A percentile compares a stretch with the other conserved stretches of the same genome.
phyloP scores from a whole-genome alignment of 2,113 vertebrate genomes.

The Malurus cyaneus region DNA sequence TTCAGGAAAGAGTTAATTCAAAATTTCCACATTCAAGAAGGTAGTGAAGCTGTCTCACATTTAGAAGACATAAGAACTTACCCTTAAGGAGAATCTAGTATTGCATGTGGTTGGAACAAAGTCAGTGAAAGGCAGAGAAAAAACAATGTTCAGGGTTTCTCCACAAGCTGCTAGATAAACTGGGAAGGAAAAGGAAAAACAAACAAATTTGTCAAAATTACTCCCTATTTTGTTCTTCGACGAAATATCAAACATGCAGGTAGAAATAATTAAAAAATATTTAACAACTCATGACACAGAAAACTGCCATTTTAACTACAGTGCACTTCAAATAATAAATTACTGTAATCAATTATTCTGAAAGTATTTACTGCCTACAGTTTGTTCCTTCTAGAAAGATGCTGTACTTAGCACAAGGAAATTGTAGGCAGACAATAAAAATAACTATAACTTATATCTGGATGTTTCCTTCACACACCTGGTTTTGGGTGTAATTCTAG shows the following conservation, averaged over 20 bases:
- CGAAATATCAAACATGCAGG: neutral
- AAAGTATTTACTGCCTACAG: neutral
- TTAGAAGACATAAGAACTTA: slow-evolving; percentile 55
- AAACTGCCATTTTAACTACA: neutral
- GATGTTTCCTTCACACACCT: neutral
- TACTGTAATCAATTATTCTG: neutral
- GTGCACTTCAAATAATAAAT: neutral
- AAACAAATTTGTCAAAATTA: neutral
- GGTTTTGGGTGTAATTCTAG: neutral
- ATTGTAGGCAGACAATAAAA: neutral
- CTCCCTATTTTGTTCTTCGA: neutral
- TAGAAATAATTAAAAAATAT: neutral
- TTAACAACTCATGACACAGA: neutral
- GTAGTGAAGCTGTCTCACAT: neutral
- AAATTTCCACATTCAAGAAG: neutral
- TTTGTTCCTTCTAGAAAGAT: neutral
- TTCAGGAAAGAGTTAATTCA: neutral
- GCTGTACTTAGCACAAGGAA: neutral
- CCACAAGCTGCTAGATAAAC: slow-evolving; percentile 98
- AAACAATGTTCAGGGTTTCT: slow-evolving; percentile 94
- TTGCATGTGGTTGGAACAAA: slow-evolving; percentile 93
- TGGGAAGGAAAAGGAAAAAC: slow-evolving; percentile 61
- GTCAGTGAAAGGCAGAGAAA: slow-evolving; percentile 94
- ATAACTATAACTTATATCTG: neutral
- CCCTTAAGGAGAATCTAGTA: slow-evolving; percentile 89